Percentiles rank a stretch among this genome's conserved stretches.
These are phyloP conservation scores for Chironomus tepperi DNA, from an alignment of 1,140 invertebrate species.

Conservation along the genomic window DNA sequence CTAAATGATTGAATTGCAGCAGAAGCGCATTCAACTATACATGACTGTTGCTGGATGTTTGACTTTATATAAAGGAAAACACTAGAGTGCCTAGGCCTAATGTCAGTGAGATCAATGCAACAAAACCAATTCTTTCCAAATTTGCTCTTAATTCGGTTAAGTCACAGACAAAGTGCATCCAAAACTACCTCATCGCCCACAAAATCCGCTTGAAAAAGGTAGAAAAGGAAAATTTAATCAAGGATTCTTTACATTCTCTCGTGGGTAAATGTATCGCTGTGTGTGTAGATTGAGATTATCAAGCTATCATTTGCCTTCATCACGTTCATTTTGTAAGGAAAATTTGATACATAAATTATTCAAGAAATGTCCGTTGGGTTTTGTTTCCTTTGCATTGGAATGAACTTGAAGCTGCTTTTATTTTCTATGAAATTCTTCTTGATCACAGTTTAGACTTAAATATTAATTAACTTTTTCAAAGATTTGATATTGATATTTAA, in stretches of 20 bases:
- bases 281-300: not conserved
- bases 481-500: constrained; percentile 62
- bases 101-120: too few relatives aligned
- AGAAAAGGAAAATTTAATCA: not conserved
- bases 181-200: too few relatives aligned
- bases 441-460: not conserved
- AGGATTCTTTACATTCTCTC: not conserved
- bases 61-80: too few relatives aligned
- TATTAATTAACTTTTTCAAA: constrained; percentile 48
- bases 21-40: too few relatives aligned
- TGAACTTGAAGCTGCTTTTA: not conserved
- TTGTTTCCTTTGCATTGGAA: not conserved
- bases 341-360: not conserved
- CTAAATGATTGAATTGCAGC: too few relatives aligned
- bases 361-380: not conserved
- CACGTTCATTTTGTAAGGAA: not conserved
- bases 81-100: too few relatives aligned
- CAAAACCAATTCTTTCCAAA: too few relatives aligned
- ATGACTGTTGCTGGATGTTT: too few relatives aligned
- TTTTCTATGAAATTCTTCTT: not conserved
- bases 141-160: too few relatives aligned
- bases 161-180: too few relatives aligned
- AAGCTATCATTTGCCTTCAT: constrained; percentile 4
- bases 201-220: not conserved
- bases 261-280: not conserved